These are phyloP conservation scores for Sebastes melanostomus DNA, from an alignment of 2,797 vertebrate genomes.

Conservation along the genomic window DNA sequence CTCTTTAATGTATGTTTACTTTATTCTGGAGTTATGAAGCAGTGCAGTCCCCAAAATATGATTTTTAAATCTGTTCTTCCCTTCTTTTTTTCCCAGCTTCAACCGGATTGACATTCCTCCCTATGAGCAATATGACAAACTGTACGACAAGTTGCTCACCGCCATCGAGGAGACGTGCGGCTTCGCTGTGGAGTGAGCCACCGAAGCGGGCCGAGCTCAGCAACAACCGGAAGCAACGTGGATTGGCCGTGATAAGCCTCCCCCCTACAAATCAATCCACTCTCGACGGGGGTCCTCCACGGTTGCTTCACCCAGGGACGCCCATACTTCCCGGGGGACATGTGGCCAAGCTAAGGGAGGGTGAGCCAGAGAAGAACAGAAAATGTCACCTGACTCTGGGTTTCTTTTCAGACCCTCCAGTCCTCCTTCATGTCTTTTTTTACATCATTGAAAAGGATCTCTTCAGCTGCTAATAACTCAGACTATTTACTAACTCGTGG, in stretches of 20 bases:
- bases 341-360: constrained; percentile 39
- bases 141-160: constrained; percentile 93
- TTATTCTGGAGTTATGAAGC: background rate
- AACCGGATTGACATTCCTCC: constrained; percentile 98
- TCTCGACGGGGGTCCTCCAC: constrained; percentile 6
- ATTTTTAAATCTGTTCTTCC: background rate
- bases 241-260: constrained; percentile 15
- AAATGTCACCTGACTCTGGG: constrained; percentile 50
- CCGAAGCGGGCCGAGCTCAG: background rate
- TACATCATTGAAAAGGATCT: constrained; percentile 69
- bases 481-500: constrained; percentile 78
- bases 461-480: constrained; percentile 86
- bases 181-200: constrained; percentile 94
- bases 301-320: constrained; percentile 32
- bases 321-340: constrained; percentile 34
- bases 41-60: fast-evolving
- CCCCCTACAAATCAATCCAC: constrained; percentile 10
- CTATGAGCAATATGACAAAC: constrained; percentile 96
- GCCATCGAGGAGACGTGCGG: constrained; percentile 98
- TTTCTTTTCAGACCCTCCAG: constrained; percentile 24
- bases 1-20: background rate
- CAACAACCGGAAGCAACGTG: constrained; percentile 29
- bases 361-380: constrained; percentile 35
- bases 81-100: constrained; percentile 81
- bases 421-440: constrained; percentile 49